Evolutionary conservation across 2,113 vertebrate species (phyloP).

Genomic region (Nothoprocta perdicaria): DNA sequence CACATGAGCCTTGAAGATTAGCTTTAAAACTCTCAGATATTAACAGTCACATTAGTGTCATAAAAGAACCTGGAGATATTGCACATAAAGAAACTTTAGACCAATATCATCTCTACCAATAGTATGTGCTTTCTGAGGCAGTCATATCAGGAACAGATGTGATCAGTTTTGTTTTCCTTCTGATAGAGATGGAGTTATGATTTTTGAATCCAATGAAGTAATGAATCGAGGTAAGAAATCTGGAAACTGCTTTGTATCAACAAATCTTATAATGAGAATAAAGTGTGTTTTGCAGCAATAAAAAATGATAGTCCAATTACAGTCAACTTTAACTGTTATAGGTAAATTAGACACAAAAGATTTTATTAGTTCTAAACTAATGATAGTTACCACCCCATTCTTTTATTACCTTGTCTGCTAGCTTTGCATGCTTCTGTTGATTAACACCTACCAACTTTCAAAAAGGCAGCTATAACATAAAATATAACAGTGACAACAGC

Average conservation of each 20-base stretch:
- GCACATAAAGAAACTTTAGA: background rate
- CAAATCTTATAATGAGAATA: background rate
- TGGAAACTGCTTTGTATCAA: constrained; percentile 10
- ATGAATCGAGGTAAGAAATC: background rate
- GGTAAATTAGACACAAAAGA: constrained; percentile 37
- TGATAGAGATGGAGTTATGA: background rate
- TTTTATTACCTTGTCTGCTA: constrained; percentile 49
- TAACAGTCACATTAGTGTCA: background rate
- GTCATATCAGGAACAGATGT: background rate
- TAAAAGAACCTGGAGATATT: background rate
- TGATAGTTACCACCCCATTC: background rate
- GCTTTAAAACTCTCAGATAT: background rate
- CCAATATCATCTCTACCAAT: background rate
- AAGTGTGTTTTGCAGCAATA: constrained; percentile 30
- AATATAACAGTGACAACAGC: constrained; percentile 4
- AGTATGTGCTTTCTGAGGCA: background rate
- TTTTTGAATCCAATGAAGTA: background rate
- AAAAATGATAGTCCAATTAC: constrained; percentile 49
- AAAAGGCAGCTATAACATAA: constrained; percentile 22
- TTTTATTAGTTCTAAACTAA: constrained; percentile 60
- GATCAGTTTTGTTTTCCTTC: background rate
- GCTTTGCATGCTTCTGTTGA: constrained; percentile 26
- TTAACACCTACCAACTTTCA: constrained; percentile 39
- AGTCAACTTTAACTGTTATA: constrained; percentile 30
- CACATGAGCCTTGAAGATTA: background rate